These are phyloP conservation scores for Patella pellucida DNA, from an alignment of 2,888 invertebrate genomes.

Conservation along the genomic window DNA sequence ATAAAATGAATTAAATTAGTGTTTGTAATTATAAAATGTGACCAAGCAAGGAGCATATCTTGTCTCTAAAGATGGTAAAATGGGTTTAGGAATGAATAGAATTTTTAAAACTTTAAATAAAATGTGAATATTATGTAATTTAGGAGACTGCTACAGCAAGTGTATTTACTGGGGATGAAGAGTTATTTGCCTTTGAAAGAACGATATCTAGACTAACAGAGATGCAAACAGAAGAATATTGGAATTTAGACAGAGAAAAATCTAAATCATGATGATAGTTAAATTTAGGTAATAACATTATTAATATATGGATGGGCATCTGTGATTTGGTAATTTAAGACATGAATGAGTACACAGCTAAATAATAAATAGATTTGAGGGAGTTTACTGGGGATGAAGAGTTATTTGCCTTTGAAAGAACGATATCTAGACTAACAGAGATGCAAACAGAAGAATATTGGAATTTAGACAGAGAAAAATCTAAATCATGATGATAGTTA, in stretches of 20 bases:
- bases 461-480: conserved; percentile 68
- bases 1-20: too few relatives aligned
- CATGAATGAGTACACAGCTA: too few relatives aligned
- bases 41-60: too few relatives aligned
- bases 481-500: conserved; percentile 23
- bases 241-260: conserved; percentile 73
- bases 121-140: not conserved
- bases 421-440: conserved; percentile 91
- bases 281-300: not conserved
- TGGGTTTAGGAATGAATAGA: too few relatives aligned
- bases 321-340: too few relatives aligned
- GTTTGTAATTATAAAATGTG: too few relatives aligned
- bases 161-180: conserved; percentile 97
- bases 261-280: conserved; percentile 23
- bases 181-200: conserved; percentile 95
- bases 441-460: conserved; percentile 97
- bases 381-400: conserved; percentile 99
- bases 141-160: conserved; percentile 82
- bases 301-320: too few relatives aligned
- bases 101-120: too few relatives aligned
- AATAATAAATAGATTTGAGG: too few relatives aligned
- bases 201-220: conserved; percentile 93
- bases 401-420: conserved; percentile 95
- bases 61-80: too few relatives aligned
- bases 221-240: conserved; percentile 96